Conservation (phyloP, 2,888 invertebrate genomes). For the Drosophila neoperkinsi region DNA sequence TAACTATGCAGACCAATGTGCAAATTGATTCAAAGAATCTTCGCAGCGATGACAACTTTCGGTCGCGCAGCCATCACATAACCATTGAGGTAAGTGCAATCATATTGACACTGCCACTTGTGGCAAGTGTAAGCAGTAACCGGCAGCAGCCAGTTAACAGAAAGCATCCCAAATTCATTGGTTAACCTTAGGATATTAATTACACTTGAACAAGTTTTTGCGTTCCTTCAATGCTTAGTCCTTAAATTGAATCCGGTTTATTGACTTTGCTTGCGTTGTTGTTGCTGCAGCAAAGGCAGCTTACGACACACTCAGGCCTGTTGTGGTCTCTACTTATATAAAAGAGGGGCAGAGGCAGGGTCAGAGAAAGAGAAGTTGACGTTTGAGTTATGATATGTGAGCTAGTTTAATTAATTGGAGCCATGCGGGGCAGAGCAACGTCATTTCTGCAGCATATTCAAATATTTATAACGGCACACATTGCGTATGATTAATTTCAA, state of each 20-base stretch:
- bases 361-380: neutral
- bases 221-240: conserved; percentile 22
- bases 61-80: conserved; percentile 84
- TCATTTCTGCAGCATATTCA: conserved; percentile 4
- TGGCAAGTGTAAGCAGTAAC: conserved; percentile 13
- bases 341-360: neutral
- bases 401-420: conserved; percentile 46
- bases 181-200: conserved; percentile 57
- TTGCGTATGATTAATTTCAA: conserved; percentile 44
- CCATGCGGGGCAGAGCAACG: conserved; percentile 23
- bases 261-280: conserved; percentile 18
- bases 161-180: conserved; percentile 3
- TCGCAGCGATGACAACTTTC: conserved; percentile 88
- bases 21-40: conserved; percentile 90
- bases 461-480: conserved; percentile 28
- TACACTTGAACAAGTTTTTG: conserved; percentile 44
- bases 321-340: neutral
- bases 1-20: conserved; percentile 90
- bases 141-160: conserved; percentile 10
- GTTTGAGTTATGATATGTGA: conserved; percentile 40
- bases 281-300: conserved; percentile 8
- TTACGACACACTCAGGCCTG: neutral
- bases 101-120: conserved; percentile 12
- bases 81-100: conserved; percentile 84
- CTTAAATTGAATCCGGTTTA: conserved; percentile 44